Evolutionary conservation across 2,888 invertebrate genomes (phyloP).

Genomic region (Pterobdella sp.): DNA sequence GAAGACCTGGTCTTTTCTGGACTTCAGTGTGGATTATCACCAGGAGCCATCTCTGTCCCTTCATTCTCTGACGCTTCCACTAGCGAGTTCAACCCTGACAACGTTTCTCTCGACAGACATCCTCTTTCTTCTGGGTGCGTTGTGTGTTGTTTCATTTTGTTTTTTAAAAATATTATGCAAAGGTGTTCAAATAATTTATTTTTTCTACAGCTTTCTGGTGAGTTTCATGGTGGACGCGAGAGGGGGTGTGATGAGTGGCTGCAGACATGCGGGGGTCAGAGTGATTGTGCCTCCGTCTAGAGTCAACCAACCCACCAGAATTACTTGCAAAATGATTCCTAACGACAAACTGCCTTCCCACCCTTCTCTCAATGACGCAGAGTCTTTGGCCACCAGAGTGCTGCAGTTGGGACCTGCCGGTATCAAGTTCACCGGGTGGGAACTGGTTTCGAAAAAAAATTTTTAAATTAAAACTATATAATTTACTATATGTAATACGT

Average conservation of each 20-base stretch:
- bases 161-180: too few species aligned
- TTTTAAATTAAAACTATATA: too few species aligned
- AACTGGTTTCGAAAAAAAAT: too few species aligned
- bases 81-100: conserved; percentile 57
- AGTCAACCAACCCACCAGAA: conserved; percentile 90
- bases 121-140: conserved; percentile 55
- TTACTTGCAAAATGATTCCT: conserved; percentile 88
- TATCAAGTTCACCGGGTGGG: conserved; percentile 87
- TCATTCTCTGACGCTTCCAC: conserved; percentile 47
- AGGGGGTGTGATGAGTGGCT: conserved; percentile 75
- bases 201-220: conserved; percentile 83
- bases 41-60: conserved; percentile 36
- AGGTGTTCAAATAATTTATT: too few species aligned
- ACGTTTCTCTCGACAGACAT: conserved; percentile 56
- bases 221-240: conserved; percentile 98
- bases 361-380: conserved; percentile 96
- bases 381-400: conserved; percentile 88
- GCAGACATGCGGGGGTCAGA: conserved; percentile 92
- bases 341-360: conserved; percentile 78
- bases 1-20: conserved; percentile 15
- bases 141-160: too few species aligned
- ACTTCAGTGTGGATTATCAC: not conserved
- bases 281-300: conserved; percentile 95
- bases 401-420: conserved; percentile 92
- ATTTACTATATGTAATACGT: too few species aligned